Evolutionary conservation across 2,113 vertebrate species (phyloP).

Genomic region (Lepus europaeus): DNA sequence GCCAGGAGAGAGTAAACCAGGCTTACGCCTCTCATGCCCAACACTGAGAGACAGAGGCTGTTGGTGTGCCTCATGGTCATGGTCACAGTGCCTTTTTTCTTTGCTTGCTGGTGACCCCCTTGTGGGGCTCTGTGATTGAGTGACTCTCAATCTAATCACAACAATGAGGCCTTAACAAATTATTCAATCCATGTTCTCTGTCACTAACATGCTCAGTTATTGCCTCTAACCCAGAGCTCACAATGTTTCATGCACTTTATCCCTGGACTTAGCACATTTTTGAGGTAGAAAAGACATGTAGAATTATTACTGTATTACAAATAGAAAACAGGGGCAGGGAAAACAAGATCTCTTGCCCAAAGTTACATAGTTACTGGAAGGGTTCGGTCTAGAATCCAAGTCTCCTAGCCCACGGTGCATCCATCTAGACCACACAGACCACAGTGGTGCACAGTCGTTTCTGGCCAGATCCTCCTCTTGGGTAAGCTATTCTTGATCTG

Average conservation of each 20-base stretch:
- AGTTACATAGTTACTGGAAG: background rate
- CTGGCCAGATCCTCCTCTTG: background rate
- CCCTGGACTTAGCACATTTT: background rate
- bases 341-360: background rate
- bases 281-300: background rate
- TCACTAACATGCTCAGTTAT: background rate
- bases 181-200: background rate
- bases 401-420: background rate
- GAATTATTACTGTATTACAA: background rate
- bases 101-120: background rate
- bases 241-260: background rate
- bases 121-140: background rate
- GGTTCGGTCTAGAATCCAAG: background rate
- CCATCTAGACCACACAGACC: background rate
- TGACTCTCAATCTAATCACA: background rate
- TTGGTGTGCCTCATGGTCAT: background rate
- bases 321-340: conserved; percentile 8
- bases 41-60: background rate
- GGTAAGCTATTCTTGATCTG: background rate
- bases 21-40: background rate
- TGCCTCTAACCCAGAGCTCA: background rate
- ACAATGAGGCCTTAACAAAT: background rate
- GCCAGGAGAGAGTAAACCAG: background rate
- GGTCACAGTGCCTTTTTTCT: background rate
- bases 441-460: accelerated